A percentile compares a stretch with the other conserved stretches of the same genome.
Evolutionary conservation across 2,888 invertebrate genomes (phyloP).

Genomic region (Xiphydria camelus): DNA sequence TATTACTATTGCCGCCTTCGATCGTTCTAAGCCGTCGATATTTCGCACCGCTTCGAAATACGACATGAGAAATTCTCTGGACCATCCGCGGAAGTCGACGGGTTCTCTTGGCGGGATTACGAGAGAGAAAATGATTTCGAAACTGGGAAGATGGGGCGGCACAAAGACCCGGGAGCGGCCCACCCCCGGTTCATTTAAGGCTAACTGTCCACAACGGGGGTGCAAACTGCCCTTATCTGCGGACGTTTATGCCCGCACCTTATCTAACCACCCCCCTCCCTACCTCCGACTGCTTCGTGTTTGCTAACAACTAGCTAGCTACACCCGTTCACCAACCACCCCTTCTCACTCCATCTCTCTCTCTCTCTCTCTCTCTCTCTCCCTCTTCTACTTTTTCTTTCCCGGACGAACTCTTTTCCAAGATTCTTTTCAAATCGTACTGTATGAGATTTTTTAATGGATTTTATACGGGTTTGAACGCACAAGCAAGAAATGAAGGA

Average conservation of each 20-base stretch:
- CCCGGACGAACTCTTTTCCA: too few species aligned
- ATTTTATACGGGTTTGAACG: too few species aligned
- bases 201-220: conserved; percentile 57
- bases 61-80: too few species aligned
- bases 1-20: conserved; percentile 1
- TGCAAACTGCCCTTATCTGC: conserved; percentile 57
- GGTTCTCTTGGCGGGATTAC: not conserved
- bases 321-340: conserved; percentile 21
- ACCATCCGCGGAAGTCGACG: not conserved
- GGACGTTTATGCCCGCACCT: conserved; percentile 56
- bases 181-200: conserved; percentile 48
- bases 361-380: too few species aligned
- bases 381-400: too few species aligned
- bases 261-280: conserved; percentile 41
- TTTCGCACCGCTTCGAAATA: too few species aligned
- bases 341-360: too few species aligned
- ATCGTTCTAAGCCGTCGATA: conserved; percentile 17
- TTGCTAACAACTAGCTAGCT: conserved; percentile 41
- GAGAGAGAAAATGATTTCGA: conserved; percentile 30
- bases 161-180: conserved; percentile 22
- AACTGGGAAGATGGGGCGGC: conserved; percentile 24
- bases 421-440: too few species aligned
- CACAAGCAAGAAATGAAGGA: too few species aligned
- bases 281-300: conserved; percentile 38
- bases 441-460: too few species aligned